A percentile compares a stretch with the other conserved stretches of the same genome.
Evolutionary conservation across 1,140 invertebrate genomes (phyloP).

Genomic region (Lepidurus packardi): DNA sequence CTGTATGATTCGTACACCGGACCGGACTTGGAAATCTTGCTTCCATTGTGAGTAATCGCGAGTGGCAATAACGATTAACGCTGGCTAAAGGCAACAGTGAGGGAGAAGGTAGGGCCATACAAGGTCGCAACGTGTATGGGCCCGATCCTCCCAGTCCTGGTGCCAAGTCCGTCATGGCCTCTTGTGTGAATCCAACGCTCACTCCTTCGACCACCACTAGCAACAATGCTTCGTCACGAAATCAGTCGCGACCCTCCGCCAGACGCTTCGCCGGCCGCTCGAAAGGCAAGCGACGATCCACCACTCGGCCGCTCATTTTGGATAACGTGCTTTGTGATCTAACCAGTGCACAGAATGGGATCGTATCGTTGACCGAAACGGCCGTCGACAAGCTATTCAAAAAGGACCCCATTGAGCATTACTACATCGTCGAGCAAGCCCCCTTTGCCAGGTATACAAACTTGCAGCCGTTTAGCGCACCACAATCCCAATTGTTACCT

Average conservation of each 20-base stretch:
- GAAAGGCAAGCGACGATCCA: slow-evolving; percentile 22
- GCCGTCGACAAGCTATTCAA: slow-evolving; percentile 49
- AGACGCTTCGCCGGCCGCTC: slow-evolving; percentile 7
- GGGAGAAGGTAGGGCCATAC: slow-evolving; percentile 17
- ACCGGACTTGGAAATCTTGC: neutral
- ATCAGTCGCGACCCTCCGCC: neutral
- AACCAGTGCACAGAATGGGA: slow-evolving; percentile 41
- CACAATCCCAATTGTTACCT: neutral
- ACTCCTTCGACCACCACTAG: neutral
- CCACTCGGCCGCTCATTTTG: slow-evolving; percentile 23
- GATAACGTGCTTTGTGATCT: slow-evolving; percentile 26
- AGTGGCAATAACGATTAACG: neutral
- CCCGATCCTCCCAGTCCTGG: neutral
- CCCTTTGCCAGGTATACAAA: slow-evolving; percentile 49
- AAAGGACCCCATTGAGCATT: slow-evolving; percentile 49
- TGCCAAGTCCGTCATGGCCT: slow-evolving; percentile 13
- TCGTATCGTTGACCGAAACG: slow-evolving; percentile 42
- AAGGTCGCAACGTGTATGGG: slow-evolving; percentile 13
- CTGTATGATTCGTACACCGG: neutral
- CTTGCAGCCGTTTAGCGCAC: neutral
- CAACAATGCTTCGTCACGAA: neutral
- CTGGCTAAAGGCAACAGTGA: neutral
- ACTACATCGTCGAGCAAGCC: slow-evolving; percentile 51
- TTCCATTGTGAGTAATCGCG: neutral
- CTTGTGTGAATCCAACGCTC: neutral